Evolutionary conservation across 35 echinoderm and acorn worm genomes (phyloP).

Genomic region (Hemicentrotus pulcherrimus): DNA sequence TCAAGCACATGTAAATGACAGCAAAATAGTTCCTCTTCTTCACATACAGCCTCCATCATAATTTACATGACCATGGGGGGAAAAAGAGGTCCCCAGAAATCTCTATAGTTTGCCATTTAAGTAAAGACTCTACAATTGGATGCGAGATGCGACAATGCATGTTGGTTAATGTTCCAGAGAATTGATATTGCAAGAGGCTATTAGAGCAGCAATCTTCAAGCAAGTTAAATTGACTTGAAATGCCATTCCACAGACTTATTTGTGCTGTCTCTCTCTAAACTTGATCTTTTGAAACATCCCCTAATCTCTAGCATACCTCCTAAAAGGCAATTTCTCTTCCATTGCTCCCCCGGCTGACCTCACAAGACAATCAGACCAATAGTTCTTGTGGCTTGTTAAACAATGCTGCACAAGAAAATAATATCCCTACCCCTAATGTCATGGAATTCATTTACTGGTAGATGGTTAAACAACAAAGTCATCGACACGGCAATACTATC

Average conservation of each 20-base stretch:
- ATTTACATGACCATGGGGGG: constrained; percentile 8
- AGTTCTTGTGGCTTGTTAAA: constrained; percentile 16
- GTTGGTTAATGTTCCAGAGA: constrained; percentile 37
- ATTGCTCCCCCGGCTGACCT: constrained; percentile 41
- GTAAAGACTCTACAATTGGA: constrained; percentile 30
- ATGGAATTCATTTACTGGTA: constrained; percentile 46
- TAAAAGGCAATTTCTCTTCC: constrained; percentile 35
- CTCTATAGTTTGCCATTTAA: background rate
- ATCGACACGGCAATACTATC: constrained; percentile 39
- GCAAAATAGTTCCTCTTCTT: background rate
- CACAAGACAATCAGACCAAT: constrained; percentile 34
- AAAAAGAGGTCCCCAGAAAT: background rate
- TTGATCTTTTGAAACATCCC: constrained; percentile 55
- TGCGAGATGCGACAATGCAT: constrained; percentile 32
- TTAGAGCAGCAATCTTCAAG: constrained; percentile 38
- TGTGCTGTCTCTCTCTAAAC: constrained; percentile 24
- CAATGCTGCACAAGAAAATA: constrained; percentile 37
- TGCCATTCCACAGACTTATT: constrained; percentile 39
- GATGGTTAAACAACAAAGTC: constrained; percentile 35
- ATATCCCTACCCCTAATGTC: constrained; percentile 31
- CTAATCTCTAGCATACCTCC: constrained; percentile 44
- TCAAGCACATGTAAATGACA: background rate
- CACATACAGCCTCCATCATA: background rate
- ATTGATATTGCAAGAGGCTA: constrained; percentile 48
- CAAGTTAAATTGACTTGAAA: constrained; percentile 51